Percentiles rank a stretch among this genome's conserved stretches.
phyloP scores from a whole-genome alignment of 2,113 vertebrate genomes.

The Pithys albifrons region DNA sequence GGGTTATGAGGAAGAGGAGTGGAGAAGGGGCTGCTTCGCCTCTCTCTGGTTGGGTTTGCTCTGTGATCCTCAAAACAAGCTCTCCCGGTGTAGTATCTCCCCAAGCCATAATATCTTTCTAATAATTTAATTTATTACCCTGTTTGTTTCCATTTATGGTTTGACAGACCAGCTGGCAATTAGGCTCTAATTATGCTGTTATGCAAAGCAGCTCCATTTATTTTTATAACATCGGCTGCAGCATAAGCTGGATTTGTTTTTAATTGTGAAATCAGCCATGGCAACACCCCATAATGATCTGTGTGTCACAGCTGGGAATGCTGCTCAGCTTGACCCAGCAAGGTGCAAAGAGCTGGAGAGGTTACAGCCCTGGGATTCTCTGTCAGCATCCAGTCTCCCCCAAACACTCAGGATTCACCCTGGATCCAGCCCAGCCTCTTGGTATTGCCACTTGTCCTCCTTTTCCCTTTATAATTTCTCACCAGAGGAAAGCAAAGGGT shows the following conservation, averaged over 20 bases:
- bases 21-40: not conserved
- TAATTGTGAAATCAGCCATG: slow-evolving; percentile 34
- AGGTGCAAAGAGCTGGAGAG: not conserved
- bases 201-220: slow-evolving; percentile 59
- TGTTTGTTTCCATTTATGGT: slow-evolving; percentile 54
- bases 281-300: slow-evolving; percentile 3
- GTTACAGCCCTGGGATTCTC: not conserved
- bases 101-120: slow-evolving; percentile 21
- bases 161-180: slow-evolving; percentile 59
- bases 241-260: slow-evolving; percentile 32
- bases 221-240: slow-evolving; percentile 44
- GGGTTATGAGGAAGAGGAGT: not conserved
- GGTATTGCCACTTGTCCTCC: not conserved
- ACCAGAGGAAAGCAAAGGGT: not conserved
- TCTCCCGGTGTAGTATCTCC: slow-evolving; percentile 18
- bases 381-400: rapidly evolving
- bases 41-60: not conserved
- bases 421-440: not conserved
- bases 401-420: not conserved
- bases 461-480: not conserved
- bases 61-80: not conserved
- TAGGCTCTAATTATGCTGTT: slow-evolving; percentile 52
- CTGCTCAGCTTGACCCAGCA: not conserved
- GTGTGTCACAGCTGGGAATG: slow-evolving; percentile 40
- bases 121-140: slow-evolving; percentile 56